Percentiles rank a stretch among this genome's conserved stretches.
Conservation (phyloP, 1,140 invertebrate genomes). For the Potamilus streckersoni region DNA sequence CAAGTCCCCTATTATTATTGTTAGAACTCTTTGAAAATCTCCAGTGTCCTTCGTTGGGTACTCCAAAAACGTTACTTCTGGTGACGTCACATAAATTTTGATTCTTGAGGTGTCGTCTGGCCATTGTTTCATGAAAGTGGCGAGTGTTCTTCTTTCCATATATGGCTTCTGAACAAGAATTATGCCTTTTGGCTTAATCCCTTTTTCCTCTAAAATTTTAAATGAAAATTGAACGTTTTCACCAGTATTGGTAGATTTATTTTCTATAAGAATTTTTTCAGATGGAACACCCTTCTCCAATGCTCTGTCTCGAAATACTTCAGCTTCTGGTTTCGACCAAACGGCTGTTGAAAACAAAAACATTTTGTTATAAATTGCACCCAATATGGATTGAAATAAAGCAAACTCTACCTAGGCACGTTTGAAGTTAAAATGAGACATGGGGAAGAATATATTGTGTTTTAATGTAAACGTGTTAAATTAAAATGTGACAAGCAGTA, state of each 20-base stretch:
- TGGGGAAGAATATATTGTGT: background rate
- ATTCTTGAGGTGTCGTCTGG: conserved; percentile 7
- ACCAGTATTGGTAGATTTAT: conserved; percentile 51
- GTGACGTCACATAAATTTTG: conserved; percentile 42
- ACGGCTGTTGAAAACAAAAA: conserved; percentile 29
- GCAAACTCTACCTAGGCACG: background rate
- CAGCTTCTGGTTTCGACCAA: conserved; percentile 48
- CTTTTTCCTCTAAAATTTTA: conserved; percentile 18
- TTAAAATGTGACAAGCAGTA: background rate
- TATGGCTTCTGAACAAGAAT: conserved; percentile 56
- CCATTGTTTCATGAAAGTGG: conserved; percentile 61
- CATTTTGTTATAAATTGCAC: background rate
- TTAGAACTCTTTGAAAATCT: conserved; percentile 40
- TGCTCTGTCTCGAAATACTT: conserved; percentile 49
- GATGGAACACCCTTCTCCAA: conserved; percentile 39
- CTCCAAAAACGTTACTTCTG: conserved; percentile 39
- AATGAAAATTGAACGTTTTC: conserved; percentile 55
- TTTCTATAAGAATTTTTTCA: conserved; percentile 42
- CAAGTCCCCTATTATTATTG: conserved; percentile 44
- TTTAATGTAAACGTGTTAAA: background rate
- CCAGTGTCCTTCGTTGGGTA: conserved; percentile 48
- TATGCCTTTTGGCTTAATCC: conserved; percentile 24
- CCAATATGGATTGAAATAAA: background rate
- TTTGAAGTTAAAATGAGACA: background rate
- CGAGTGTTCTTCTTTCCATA: conserved; percentile 50